Percentiles rank a stretch among this genome's conserved stretches.
phyloP scores from a whole-genome alignment of 2,888 invertebrate species.

The Diaperis boleti region DNA sequence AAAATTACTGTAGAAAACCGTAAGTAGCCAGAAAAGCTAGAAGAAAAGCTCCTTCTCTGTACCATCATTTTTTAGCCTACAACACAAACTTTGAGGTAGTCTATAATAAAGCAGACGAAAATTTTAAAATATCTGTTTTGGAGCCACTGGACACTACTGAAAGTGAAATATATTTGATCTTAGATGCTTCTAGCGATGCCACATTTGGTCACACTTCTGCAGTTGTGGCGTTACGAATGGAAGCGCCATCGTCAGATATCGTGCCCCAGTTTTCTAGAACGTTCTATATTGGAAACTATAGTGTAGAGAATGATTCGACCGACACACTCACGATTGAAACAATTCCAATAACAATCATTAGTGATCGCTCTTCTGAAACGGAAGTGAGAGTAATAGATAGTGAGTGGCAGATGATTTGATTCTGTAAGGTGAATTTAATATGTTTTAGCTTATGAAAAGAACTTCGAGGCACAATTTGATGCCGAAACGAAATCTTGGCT shows the following conservation, averaged over 20 bases:
- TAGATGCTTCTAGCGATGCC: conserved; percentile 8
- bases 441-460: conserved; percentile 40
- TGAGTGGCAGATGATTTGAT: neutral
- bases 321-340: neutral
- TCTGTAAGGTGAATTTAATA: neutral
- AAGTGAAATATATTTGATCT: conserved; percentile 6
- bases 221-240: conserved; percentile 33
- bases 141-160: neutral
- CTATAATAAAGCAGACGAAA: neutral
- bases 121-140: neutral
- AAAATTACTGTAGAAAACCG: conserved; percentile 24
- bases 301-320: neutral
- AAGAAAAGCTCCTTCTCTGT: neutral
- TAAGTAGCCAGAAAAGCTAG: conserved; percentile 31
- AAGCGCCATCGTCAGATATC: conserved; percentile 4
- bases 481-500: neutral
- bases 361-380: conserved; percentile 8
- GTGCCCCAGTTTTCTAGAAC: conserved; percentile 40
- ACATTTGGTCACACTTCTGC: conserved; percentile 1
- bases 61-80: neutral
- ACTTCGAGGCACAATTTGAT: conserved; percentile 24
- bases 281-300: conserved; percentile 33
- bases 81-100: neutral
- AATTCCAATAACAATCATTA: conserved; percentile 9
- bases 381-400: conserved; percentile 1